A percentile compares a stretch with the other conserved stretches of the same genome.
phyloP scores from a whole-genome alignment of 2,888 invertebrate species.

The Ernsta delagoae region DNA sequence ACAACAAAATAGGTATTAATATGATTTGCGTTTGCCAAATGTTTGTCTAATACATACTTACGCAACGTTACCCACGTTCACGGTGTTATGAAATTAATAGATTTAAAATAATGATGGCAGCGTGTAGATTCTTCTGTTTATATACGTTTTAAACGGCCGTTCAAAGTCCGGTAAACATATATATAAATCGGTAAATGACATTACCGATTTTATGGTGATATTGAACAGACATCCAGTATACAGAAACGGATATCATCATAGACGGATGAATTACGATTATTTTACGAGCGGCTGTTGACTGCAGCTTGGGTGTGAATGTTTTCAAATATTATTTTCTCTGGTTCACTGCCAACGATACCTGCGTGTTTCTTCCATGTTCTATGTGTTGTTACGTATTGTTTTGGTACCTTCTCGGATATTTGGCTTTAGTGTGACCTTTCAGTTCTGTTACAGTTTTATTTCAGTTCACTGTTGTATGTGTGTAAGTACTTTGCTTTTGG shows the following conservation, averaged over 20 bases:
- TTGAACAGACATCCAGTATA: slow-evolving; percentile 40
- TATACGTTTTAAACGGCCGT: background rate
- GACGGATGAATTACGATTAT: slow-evolving; percentile 39
- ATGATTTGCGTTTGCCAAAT: too few species aligned
- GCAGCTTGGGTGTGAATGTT: slow-evolving; percentile 36
- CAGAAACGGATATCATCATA: slow-evolving; percentile 38
- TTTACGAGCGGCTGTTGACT: slow-evolving; percentile 35
- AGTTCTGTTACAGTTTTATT: too few species aligned
- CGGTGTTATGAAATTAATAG: background rate
- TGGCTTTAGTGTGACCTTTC: slow-evolving; percentile 15
- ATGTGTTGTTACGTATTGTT: too few species aligned
- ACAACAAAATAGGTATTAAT: too few species aligned
- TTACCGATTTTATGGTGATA: slow-evolving; percentile 39
- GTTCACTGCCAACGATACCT: slow-evolving; percentile 36
- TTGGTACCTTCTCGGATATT: slow-evolving; percentile 35
- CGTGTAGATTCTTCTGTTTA: too few species aligned
- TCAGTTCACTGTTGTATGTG: too few species aligned
- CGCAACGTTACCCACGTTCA: too few species aligned
- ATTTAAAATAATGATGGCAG: background rate
- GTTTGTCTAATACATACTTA: too few species aligned
- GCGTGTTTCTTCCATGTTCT: slow-evolving; percentile 19
- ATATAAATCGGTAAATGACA: slow-evolving; percentile 31
- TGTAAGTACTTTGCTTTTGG: too few species aligned
- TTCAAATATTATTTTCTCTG: slow-evolving; percentile 35
- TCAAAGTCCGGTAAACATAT: slow-evolving; percentile 26